phyloP scores from a whole-genome alignment of 2,888 invertebrate species.

The Neoitamus cyanurus region DNA sequence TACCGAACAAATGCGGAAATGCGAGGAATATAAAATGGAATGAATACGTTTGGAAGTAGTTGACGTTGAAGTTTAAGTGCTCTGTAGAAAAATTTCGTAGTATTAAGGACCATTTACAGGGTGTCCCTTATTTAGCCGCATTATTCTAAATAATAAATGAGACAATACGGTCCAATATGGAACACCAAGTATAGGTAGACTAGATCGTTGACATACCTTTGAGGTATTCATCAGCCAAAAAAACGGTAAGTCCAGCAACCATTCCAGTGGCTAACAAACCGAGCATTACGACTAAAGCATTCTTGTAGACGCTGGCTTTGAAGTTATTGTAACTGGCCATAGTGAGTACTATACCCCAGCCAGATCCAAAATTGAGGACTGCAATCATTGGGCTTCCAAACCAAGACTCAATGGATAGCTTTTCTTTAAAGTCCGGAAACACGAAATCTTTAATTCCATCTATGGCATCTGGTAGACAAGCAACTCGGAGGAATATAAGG shows the following conservation, averaged over 20 bases:
- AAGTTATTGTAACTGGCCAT: slow-evolving; percentile 86
- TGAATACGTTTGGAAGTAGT: not conserved
- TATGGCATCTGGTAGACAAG: slow-evolving; percentile 3
- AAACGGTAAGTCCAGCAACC: not conserved
- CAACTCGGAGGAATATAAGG: not conserved
- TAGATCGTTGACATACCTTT: not conserved
- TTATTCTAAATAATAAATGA: not conserved
- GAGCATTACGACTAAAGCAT: slow-evolving; percentile 52
- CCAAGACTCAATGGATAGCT: not conserved
- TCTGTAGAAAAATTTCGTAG: not conserved
- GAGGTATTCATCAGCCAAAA: slow-evolving; percentile 8
- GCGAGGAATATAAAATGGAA: slow-evolving; percentile 70
- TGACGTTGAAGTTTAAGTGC: not conserved
- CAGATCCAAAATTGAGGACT: slow-evolving; percentile 85
- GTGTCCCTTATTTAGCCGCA: not conserved
- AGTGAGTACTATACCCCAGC: slow-evolving; percentile 84
- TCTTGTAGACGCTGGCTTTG: slow-evolving; percentile 73
- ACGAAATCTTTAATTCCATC: slow-evolving; percentile 13
- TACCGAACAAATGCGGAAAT: slow-evolving; percentile 76
- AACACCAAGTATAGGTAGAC: not conserved
- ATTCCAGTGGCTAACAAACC: not conserved
- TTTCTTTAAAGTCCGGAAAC: not conserved
- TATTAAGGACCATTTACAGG: not conserved
- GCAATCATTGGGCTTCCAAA: slow-evolving; percentile 54
- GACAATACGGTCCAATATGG: not conserved